Base-by-base conservation (phyloP, 92 coral and sea anemone species). In the Epizoanthus rinbou region DNA sequence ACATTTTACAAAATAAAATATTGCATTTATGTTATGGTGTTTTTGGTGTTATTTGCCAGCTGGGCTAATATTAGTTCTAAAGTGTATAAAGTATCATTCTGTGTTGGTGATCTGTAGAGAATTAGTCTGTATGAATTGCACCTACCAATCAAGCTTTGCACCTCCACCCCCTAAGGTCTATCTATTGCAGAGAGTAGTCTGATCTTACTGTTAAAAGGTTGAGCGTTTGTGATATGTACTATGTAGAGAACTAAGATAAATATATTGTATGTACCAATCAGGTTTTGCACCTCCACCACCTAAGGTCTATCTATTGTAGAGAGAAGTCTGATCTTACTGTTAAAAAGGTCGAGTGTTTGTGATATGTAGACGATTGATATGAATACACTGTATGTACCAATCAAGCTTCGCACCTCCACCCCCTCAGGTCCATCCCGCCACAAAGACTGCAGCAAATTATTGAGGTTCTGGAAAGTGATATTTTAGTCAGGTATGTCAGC, bases 391-490 rank as follows among this genome's bases (percentile, higher is more conserved):
- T 47, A 11, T 11, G 54, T 64, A 16, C 39, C 33, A 10, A 35
- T 33, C 56, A 15, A 73, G 16, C 33, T 62, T 74, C 2, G 33
- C 8, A 3, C 25, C 31, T 78, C 19, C 47, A 3, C 47, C 82
- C 31, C 47, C 41, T n/a, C 85, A 96, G 99, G 64, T 96, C 99
- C 18, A 96, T 96, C 56, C 99, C 99, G 31, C 90, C 89, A 24
- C 91, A 90, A 71, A 85, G 99, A 63, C 87, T 96, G 69, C 88
- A 89, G 74, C 98, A 96, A 75, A 94, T 96, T 73, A 96, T 96
- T 76, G 98, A 96, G 79, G 99, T 94, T 15, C 69, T 96, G 83
- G 99, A 96, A 86, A 94, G 98, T 73, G 99, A 96, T 85, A 94
- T 96, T 81, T 88, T 96, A 39, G 99, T 96, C 74, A 92, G 99